Conservation (phyloP, 2,888 invertebrate genomes). For the Sarcophaga carnaria region DNA sequence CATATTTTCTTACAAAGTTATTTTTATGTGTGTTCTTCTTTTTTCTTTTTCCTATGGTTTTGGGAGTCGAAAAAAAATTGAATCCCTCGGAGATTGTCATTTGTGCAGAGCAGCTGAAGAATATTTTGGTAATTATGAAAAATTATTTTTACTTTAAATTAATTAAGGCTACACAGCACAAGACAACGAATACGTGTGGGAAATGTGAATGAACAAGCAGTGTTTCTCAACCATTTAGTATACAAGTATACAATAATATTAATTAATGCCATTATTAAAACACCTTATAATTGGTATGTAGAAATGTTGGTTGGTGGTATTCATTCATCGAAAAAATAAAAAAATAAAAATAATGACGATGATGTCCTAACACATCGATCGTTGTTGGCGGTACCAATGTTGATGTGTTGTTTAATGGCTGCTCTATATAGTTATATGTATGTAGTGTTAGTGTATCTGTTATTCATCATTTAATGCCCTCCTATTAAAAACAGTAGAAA, state of each 20-base stretch:
- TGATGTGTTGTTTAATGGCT: constrained; percentile 1
- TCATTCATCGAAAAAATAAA: background rate
- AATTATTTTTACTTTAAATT: constrained; percentile 56
- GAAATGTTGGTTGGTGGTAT: constrained; percentile 63
- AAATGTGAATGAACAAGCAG: too few relatives aligned
- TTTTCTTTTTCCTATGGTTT: background rate
- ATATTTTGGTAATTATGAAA: constrained; percentile 51
- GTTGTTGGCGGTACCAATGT: constrained; percentile 16
- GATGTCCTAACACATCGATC: constrained; percentile 3
- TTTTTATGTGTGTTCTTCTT: background rate
- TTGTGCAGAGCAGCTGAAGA: constrained; percentile 49
- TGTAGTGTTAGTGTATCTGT: constrained; percentile 3
- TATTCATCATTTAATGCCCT: constrained; percentile 34
- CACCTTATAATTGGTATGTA: constrained; percentile 59
- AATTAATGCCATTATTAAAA: constrained; percentile 61
- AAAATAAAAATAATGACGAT: background rate
- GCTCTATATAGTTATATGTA: too few relatives aligned
- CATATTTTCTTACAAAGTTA: background rate
- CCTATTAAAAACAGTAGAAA: constrained; percentile 16
- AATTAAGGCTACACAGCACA: constrained; percentile 47
- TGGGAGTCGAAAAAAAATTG: background rate
- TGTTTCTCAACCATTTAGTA: background rate
- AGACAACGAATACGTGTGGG: constrained; percentile 17
- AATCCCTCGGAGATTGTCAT: background rate
- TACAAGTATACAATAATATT: constrained; percentile 35